These are phyloP conservation scores for Scaptomyza reducta DNA, from an alignment of 2,888 invertebrate genomes.

Conservation along the genomic window DNA sequence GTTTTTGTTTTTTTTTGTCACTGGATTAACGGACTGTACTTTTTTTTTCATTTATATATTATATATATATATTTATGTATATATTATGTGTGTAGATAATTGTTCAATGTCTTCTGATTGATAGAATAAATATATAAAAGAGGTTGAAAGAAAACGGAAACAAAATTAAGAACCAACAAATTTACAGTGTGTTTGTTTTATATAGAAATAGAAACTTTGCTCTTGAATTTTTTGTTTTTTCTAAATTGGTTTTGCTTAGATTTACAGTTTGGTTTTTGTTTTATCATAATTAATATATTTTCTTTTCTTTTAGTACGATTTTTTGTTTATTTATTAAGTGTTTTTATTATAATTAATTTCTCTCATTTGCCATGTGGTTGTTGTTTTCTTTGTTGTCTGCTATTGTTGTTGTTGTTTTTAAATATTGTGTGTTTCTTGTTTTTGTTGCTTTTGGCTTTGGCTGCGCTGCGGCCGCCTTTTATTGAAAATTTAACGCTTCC, in stretches of 20 bases:
- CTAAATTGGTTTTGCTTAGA: constrained; percentile 56
- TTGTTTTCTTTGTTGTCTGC: constrained; percentile 37
- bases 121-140: constrained; percentile 5
- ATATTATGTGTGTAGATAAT: constrained; percentile 7
- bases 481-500: constrained; percentile 35
- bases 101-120: constrained; percentile 25
- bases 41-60: constrained; percentile 5
- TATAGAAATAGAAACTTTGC: constrained; percentile 57
- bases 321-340: constrained; percentile 46
- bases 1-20: constrained; percentile 32
- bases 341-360: constrained; percentile 28
- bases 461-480: constrained; percentile 55
- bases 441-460: constrained; percentile 76
- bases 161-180: constrained; percentile 37
- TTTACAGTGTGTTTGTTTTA: constrained; percentile 40
- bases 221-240: constrained; percentile 41
- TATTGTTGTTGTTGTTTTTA: constrained; percentile 18
- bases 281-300: constrained; percentile 1
- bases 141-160: constrained; percentile 3
- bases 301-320: constrained; percentile 1
- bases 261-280: constrained; percentile 51
- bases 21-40: constrained; percentile 47
- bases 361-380: constrained; percentile 35
- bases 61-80: not conserved
- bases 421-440: constrained; percentile 48